Conservation (phyloP, 1,140 invertebrate genomes). For the Plutomurus gul region DNA sequence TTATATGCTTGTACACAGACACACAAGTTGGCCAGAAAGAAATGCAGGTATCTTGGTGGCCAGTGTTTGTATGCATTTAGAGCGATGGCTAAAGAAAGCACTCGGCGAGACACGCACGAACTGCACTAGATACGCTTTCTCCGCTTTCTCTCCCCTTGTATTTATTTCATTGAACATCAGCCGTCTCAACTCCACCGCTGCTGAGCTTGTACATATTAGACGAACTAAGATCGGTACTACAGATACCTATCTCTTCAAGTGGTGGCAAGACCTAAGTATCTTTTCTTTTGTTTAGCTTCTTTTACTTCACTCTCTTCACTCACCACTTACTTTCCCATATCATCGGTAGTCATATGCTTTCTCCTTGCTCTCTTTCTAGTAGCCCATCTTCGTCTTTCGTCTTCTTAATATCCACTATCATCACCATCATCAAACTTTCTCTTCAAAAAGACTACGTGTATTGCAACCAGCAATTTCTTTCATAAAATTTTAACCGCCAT, state of each 20-base stretch:
- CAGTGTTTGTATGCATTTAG: neutral
- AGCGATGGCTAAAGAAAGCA: neutral
- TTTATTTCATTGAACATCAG: too few species aligned
- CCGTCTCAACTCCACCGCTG: too few species aligned
- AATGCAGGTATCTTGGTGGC: neutral
- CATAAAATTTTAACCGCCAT: too few species aligned
- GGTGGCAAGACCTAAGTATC: neutral
- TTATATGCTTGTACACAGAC: too few species aligned
- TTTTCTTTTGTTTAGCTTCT: conserved; percentile 12
- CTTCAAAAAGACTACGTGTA: neutral
- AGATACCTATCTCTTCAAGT: conserved; percentile 16
- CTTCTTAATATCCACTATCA: too few species aligned
- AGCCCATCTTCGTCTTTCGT: too few species aligned
- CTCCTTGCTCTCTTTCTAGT: neutral
- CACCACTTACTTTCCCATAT: conserved; percentile 4
- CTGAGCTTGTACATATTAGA: too few species aligned
- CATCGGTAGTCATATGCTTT: neutral
- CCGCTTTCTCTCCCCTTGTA: too few species aligned
- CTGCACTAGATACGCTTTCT: neutral
- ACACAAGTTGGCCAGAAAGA: neutral
- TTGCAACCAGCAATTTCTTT: too few species aligned
- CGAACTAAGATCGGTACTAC: neutral
- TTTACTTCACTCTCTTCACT: neutral
- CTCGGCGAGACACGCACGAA: neutral
- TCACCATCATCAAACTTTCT: neutral